A percentile compares a stretch with the other conserved stretches of the same genome.
These are phyloP conservation scores for Pseudachorutes palmiensis DNA, from an alignment of 1,140 invertebrate species.

Conservation along the genomic window DNA sequence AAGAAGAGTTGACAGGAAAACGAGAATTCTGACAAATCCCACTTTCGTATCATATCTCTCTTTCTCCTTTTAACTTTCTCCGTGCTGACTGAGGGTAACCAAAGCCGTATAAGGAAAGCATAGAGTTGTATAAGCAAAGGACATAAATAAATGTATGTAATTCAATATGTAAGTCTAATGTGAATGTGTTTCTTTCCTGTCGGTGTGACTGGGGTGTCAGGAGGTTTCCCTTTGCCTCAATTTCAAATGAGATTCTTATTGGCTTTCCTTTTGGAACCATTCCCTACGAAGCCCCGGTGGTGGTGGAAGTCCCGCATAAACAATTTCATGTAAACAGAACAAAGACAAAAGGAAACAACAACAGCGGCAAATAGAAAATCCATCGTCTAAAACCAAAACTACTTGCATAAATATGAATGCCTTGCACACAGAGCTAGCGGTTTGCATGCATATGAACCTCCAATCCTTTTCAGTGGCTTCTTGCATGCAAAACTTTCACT, in stretches of 20 bases:
- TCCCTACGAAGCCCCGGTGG: too few species aligned
- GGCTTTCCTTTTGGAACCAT: neutral
- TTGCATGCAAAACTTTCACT: too few species aligned
- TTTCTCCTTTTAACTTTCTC: neutral
- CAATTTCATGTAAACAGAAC: neutral
- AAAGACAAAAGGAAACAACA: too few species aligned
- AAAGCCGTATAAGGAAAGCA: too few species aligned
- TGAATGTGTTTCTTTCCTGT: slow-evolving; percentile 7
- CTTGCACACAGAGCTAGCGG: too few species aligned
- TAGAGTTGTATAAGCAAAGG: neutral
- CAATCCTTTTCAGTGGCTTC: too few species aligned
- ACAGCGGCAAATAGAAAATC: too few species aligned
- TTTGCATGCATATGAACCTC: too few species aligned
- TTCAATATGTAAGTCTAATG: slow-evolving; percentile 12
- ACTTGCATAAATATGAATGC: too few species aligned
- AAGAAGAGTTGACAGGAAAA: slow-evolving; percentile 14
- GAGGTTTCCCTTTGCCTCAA: neutral
- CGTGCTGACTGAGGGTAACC: neutral
- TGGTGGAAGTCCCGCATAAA: neutral
- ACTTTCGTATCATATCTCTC: slow-evolving; percentile 9
- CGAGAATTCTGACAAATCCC: slow-evolving; percentile 16
- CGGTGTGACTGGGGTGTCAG: neutral
- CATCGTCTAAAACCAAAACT: too few species aligned
- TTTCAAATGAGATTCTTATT: slow-evolving; percentile 8
- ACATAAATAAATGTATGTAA: slow-evolving; percentile 14